Evolutionary conservation across 2,797 vertebrate species (phyloP), one percentile per base, ranked within the genome.

Genomic region (Podarcis siculus): DNA sequence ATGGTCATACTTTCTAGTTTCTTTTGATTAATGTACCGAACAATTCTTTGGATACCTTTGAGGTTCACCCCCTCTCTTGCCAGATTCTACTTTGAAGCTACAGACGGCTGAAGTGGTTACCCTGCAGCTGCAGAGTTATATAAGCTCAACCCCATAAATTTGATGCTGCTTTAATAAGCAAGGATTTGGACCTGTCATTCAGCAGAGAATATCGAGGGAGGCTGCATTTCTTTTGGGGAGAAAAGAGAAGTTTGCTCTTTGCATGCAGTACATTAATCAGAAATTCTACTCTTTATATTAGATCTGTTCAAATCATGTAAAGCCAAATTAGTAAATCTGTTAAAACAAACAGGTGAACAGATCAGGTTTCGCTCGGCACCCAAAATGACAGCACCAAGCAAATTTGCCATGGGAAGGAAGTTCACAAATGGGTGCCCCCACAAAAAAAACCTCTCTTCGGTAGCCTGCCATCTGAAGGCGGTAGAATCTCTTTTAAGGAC

Each of bases 51-150:
- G 69, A 75, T 80, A 64, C 55, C 85, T 88, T 66, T 84, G 78
- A 86, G 71, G 42, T 39, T 27, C 42, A 30, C 86, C 84, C 72
- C 35, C 83, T 75, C 83, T 86, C 75, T 79, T 88, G 80, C 80
- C 83, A 89, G 49, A 86, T 81, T 35, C 23, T 80, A 82, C 81
- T 90, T 86, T 85, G 86, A 82, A 89, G 61, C 49, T 76, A 80
- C 85, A 89, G 78, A 67, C 25, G 61, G 66, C 73, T 89, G 89
- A 89, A 82, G 77, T 86, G 86, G 75, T 83, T 88, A 79, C 81
- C 55, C 84, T 72, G 77, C 88, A 84, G 73, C 86, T 92, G 86
- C 55, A 69, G 30, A 84, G 90, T 92, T 89, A 89, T 88, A 88
- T 86, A 92, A 92, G 71, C 83, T 86, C 49, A 42, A 80, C 71